Evolutionary conservation across 2,113 vertebrate genomes (phyloP), one percentile per base, ranked within the genome.

Genomic region (Scomber scombrus): DNA sequence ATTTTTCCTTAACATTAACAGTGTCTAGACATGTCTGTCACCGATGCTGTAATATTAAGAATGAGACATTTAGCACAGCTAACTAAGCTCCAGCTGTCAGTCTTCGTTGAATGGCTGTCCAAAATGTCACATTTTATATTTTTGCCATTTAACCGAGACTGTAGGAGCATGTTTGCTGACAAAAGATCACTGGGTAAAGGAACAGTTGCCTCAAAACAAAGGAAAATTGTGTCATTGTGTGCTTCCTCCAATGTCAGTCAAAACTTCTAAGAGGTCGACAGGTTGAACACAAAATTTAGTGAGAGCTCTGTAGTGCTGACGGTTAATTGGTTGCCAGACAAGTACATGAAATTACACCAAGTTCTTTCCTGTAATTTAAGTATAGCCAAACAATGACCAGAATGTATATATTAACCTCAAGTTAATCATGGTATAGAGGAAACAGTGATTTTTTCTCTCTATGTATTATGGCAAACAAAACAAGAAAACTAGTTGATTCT

Each of bases 41-140:
- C 52, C 43, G 31, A 43, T 40, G 50, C 58, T 49, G 66, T 72
- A 51, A 75, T 71, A 50, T 71, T 60, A 63, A 70, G 50, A 62
- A 21, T 1, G 12, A 80, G 78, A 71, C 81, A 63, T 84, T 82
- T 63, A 14, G 64, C 45, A 46, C 51, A 19, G 26, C 73, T 64
- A 60, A 86, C 67, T 75, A 72, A 81, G 82, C 80, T 56, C 65
- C 67, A 23, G 86, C 65, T 85, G 67, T 67, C 80, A 60, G 45
- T 70, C 78, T 85, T 21, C 64, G 69, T 34, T 63, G 84, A 88
- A 90, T 82, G 69, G 82, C 84, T 70, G 71, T 82, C 84, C 66
- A 72, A 84, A 80, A 78, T 85, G 84, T 78, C 85, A 80, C 19
- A 75, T 58, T 78, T 61, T 21, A 26, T 34, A 18, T 61, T 85